Evolutionary conservation across 2,797 vertebrate species (phyloP).

Genomic region (Rhynchonycteris naso): DNA sequence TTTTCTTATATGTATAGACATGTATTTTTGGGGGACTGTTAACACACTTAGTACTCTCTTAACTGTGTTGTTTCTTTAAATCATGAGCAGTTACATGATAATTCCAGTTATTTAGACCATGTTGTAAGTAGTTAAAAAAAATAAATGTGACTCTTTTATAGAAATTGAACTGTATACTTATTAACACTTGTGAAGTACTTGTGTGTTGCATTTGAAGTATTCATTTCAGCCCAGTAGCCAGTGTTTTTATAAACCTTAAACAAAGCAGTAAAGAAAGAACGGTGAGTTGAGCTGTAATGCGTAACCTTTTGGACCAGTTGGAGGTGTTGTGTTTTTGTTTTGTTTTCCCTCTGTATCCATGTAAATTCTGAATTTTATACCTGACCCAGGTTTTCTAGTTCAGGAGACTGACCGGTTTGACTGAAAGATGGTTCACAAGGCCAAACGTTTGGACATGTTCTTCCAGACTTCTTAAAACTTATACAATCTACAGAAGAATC

Average conservation of each 20-base stretch:
- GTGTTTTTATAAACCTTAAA: conserved; percentile 44
- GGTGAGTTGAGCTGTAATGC: neutral
- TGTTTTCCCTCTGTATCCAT: neutral
- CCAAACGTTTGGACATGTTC: neutral
- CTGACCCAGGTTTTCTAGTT: neutral
- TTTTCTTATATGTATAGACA: conserved; percentile 62
- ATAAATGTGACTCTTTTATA: conserved; percentile 54
- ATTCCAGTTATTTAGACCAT: conserved; percentile 29
- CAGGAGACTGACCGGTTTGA: neutral
- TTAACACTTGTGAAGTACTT: conserved; percentile 15
- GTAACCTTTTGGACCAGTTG: neutral
- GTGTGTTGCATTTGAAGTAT: conserved; percentile 51
- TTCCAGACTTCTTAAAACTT: conserved; percentile 16
- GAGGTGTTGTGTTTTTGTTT: neutral
- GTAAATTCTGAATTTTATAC: neutral
- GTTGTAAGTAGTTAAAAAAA: conserved; percentile 50
- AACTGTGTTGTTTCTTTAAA: conserved; percentile 43
- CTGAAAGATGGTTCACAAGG: neutral
- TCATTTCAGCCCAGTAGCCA: neutral
- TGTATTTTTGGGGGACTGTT: conserved; percentile 47
- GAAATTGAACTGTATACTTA: conserved; percentile 13
- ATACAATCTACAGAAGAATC: neutral
- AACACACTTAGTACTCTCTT: neutral
- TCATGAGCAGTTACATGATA: conserved; percentile 5
- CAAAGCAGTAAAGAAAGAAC: conserved; percentile 15